phyloP scores from a whole-genome alignment of 1,140 invertebrate species.

The Lordiphosa stackelbergi region DNA sequence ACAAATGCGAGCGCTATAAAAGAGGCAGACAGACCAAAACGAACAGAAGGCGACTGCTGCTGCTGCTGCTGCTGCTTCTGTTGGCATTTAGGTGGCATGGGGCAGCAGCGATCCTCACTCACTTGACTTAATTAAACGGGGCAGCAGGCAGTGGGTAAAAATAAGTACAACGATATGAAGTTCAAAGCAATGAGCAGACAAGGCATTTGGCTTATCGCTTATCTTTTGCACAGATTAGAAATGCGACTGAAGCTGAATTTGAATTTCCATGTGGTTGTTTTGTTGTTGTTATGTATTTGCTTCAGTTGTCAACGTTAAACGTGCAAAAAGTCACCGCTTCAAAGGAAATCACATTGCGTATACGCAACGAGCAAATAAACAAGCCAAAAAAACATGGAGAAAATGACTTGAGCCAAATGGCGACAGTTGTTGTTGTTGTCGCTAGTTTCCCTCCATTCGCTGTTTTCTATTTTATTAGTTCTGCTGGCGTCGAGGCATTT shows the following conservation, averaged over 20 bases:
- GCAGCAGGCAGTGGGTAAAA: slow-evolving; percentile 42
- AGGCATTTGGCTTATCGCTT: slow-evolving; percentile 45
- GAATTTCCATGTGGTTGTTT: slow-evolving; percentile 25
- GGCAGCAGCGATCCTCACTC: slow-evolving; percentile 57
- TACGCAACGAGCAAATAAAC: slow-evolving; percentile 47
- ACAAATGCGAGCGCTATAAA: slow-evolving; percentile 59
- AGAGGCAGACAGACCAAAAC: slow-evolving; percentile 17
- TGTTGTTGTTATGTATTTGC: slow-evolving; percentile 42
- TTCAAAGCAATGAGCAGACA: slow-evolving; percentile 20
- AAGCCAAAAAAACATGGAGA: slow-evolving; percentile 48
- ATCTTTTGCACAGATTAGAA: slow-evolving; percentile 47
- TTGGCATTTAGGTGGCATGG: slow-evolving; percentile 30
- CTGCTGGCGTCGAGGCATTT: slow-evolving; percentile 41
- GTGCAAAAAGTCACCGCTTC: slow-evolving; percentile 54
- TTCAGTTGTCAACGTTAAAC: slow-evolving; percentile 49
- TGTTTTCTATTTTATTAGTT: slow-evolving; percentile 55
- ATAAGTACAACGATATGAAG: slow-evolving; percentile 42
- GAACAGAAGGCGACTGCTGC: slow-evolving; percentile 35
- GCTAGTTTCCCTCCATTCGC: slow-evolving; percentile 24
- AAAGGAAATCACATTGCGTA: slow-evolving; percentile 69
- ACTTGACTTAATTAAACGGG: slow-evolving; percentile 71
- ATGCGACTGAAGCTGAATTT: slow-evolving; percentile 16
- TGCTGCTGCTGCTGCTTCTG: slow-evolving; percentile 5
- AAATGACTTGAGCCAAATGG: slow-evolving; percentile 56
- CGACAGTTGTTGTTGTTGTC: slow-evolving; percentile 46